Evolutionary conservation across 2,888 invertebrate genomes (phyloP).

Genomic region (Caenorhabditis sp.): DNA sequence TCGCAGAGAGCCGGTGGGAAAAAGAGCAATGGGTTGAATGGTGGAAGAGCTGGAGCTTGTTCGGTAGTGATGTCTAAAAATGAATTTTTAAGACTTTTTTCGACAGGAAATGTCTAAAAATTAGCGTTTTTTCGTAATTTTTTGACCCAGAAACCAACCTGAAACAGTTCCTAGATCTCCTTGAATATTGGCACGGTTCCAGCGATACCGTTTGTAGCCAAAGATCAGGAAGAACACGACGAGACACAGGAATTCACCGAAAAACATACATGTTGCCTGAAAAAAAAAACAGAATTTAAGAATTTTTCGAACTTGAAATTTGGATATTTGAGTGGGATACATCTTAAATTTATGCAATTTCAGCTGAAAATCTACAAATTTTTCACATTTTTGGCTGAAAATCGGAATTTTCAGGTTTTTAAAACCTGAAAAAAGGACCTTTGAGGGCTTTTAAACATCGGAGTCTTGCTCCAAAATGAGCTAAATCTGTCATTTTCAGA

Average conservation of each 20-base stretch:
- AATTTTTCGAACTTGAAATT: background rate
- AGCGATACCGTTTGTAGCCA: conserved; percentile 46
- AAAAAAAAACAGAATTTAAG: no score
- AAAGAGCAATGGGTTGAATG: conserved; percentile 81
- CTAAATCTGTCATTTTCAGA: no score
- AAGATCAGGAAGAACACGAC: conserved; percentile 78
- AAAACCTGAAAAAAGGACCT: no score
- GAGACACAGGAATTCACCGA: conserved; percentile 89
- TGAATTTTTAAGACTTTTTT: conserved; percentile 8
- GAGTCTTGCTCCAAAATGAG: no score
- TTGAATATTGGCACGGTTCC: conserved; percentile 47
- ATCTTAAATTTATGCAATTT: background rate
- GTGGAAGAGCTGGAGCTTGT: conserved; percentile 74
- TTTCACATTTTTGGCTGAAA: background rate
- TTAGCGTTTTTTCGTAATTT: no score
- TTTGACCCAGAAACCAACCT: no score
- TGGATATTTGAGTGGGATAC: no score
- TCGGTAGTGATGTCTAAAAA: conserved; percentile 51
- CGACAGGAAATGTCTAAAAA: conserved; percentile 9
- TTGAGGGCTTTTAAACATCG: no score
- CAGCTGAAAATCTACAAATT: background rate
- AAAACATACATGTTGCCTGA: conserved; percentile 86
- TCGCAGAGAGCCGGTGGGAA: conserved; percentile 88
- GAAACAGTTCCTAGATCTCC: conserved; percentile 16
- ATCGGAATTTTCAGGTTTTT: no score